Evolutionary conservation across 2,797 vertebrate genomes (phyloP), one percentile per base, ranked within the genome.

Genomic region (Merluccius polli): DNA sequence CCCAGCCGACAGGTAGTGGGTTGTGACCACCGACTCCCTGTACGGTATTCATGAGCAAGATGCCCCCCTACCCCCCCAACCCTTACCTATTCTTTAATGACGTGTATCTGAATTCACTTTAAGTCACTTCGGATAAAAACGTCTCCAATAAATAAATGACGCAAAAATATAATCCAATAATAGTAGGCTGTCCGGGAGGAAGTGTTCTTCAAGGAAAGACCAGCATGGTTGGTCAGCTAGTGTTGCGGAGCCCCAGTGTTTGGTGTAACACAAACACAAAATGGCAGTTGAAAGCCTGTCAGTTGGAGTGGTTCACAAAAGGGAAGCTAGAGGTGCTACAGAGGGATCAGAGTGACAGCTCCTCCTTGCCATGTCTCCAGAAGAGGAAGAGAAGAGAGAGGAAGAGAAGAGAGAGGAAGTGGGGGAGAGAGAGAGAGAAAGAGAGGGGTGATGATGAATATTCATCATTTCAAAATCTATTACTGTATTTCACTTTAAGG

Each of bases 351-450:
- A 52, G 18, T 52, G 48, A 52, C 48, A 52, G 48, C 48, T 44
- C 41, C 41, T 44, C 41, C n/a, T n/a, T n/a, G 12, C 48, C 48
- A 2, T 12, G 44, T n/a, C 48, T 52, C 15, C 18, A 63, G 21
- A 21, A 63, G 52, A 59, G 52, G 52, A 52, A 52, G 44, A 52
- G 44, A 7, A 48, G 41, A 6, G 41, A 6, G 5, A 15, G 2
- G 15, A 18, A 18, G 41, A 18, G 41, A 12, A 12, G 10, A 9
- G 36, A 12, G 11, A 8, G 70, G 67, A 77, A 78, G 77, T 73
- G 79, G 82, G 80, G 70, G 33, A 87, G 82, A 85, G 84, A 72
- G 87, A 90, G 84, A 90, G 78, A 33, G 74, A 71, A 48, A 0
- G 31, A 52, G 70, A 70, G 80, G 11, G 11, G 11, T 1, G 75